Base-by-base conservation (phyloP, 2,888 invertebrate genomes). In the Acrobasis suavella region DNA sequence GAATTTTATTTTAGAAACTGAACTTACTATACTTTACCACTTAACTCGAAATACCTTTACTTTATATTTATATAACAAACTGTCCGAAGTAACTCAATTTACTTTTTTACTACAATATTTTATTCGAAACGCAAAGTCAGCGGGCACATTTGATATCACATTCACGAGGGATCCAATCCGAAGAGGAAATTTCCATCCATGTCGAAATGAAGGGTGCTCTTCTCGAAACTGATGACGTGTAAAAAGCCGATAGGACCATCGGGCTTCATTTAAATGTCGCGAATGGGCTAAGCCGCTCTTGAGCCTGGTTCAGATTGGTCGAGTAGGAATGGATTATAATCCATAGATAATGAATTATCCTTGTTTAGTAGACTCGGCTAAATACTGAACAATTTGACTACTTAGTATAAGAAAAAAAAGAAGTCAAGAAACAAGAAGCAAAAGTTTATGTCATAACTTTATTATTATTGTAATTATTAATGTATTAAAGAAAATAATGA, bases 171-270 rank as follows among this genome's bases (percentile, higher is more conserved):
- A 70, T 73, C 71, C 74, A 72, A 75, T 77, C 74, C 75, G 73
- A 72, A 74, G 75, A 76, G 70, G 69, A 80, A 86, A 83, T 80
- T 82, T 82, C 77, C 79, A 82, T 86, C 84, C 79, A 81, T 80
- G 80, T 79, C 75, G 78, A 79, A 82, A 82, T 85, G 82, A 84
- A 88, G 88, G 83, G 83, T 78, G 75, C 85, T 85, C 75, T 76
- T 69, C 65, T 56, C 42, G 78, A 87, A 89, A 89, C 80, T 86
- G 89, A 90, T 89, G 89, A 90, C 89, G 85, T 87, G 86, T 82
- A 80, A 85, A 82, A 86, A 81, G 76, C 82, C 79, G 88, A 89
- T 89, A 87, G 87, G 86, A 84, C 83, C 84, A 85, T 85, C 81
- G 74, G 75, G 81, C 80, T 80, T 83, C 84, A 85, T 89, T 89